Percentiles rank a stretch among this genome's conserved stretches.
These are phyloP conservation scores for Bolborhynchus lineola DNA, from an alignment of 2,113 vertebrate species.

Conservation along the genomic window DNA sequence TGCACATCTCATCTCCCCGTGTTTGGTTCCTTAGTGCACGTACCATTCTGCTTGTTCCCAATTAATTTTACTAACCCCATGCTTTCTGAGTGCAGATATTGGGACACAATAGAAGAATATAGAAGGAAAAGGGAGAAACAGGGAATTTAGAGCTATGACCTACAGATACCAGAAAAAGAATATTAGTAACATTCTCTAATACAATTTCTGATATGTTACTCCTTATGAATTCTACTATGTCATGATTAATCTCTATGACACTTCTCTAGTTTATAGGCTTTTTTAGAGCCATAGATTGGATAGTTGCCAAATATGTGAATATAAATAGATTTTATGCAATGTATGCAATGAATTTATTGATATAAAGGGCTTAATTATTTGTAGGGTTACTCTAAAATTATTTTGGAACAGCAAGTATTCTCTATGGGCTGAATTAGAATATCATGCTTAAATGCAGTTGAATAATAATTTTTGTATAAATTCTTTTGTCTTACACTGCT, in stretches of 20 bases:
- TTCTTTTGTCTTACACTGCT: constrained; percentile 39
- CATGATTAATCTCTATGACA: constrained; percentile 18
- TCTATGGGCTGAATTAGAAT: constrained; percentile 61
- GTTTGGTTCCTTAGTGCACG: constrained; percentile 21
- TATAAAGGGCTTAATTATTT: constrained; percentile 60
- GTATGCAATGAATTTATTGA: constrained; percentile 47
- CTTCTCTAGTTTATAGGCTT: constrained; percentile 18
- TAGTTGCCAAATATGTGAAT: constrained; percentile 44
- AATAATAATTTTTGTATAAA: constrained; percentile 57
- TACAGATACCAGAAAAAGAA: constrained; percentile 10
- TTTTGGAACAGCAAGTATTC: constrained; percentile 47
- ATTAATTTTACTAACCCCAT: constrained; percentile 61
- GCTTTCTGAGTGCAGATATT: constrained; percentile 39
- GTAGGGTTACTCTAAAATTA: constrained; percentile 55
- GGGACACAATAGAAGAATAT: background rate
- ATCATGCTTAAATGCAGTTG: constrained; percentile 66
- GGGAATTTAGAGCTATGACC: constrained; percentile 33
- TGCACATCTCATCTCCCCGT: background rate
- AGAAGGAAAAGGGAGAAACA: background rate
- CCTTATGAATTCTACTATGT: background rate
- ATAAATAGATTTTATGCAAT: constrained; percentile 71
- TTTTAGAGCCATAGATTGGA: constrained; percentile 43
- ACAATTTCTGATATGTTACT: constrained; percentile 23
- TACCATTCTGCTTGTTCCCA: constrained; percentile 24
- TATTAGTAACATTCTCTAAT: background rate